Evolutionary conservation across 2,888 invertebrate genomes (phyloP), one percentile per base, ranked within the genome.

Genomic region (Lycia hirtaria): DNA sequence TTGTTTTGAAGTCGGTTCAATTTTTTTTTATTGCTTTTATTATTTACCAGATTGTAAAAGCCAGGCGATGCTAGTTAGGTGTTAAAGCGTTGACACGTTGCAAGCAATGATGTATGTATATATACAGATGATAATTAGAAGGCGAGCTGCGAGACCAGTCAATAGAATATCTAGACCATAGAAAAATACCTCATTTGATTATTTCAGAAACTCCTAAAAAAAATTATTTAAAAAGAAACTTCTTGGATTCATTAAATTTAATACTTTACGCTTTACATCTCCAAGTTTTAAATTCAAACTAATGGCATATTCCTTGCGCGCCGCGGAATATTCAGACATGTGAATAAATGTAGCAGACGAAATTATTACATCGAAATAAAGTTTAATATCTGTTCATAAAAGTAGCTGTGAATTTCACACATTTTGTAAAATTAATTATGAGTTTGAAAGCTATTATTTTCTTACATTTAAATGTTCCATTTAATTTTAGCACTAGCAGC

Each of bases 321-420:
- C 53, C 15, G 53, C 40, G 19, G 32, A 40, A 47, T 30, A 44
- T 20, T 43, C 43, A 52, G 45, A 44, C 38, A 38, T 41, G 41
- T 48, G 22, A 40, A 48, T 48, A 54, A 48, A 54, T 48, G 54
- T 33, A 41, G 15, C 47, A 48, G 48, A 47, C 47, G 35, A 48
- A 54, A 47, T 32, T 38, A 41, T 54, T 54, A 54, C 24, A 47
- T 54, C 3, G 32, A 5, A 41, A 40, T 54, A 54, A 47, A 41
- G 41, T 41, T 33, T 48, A 41, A 48, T 47, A 41, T 20, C 33
- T 26, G 32, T 17, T n/a, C 40, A 47, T 44, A 30, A 38, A 53
- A 12, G n/a, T 9, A 22, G 24, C 32, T 24, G 17, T 32, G 14
- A 17, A 32, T 30, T 52, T 45, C 37, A 38, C 52, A 32, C 38